Percentiles rank a stretch among this genome's conserved stretches.
phyloP scores from a whole-genome alignment of 2,888 invertebrate species.

The Erebia aethiops region DNA sequence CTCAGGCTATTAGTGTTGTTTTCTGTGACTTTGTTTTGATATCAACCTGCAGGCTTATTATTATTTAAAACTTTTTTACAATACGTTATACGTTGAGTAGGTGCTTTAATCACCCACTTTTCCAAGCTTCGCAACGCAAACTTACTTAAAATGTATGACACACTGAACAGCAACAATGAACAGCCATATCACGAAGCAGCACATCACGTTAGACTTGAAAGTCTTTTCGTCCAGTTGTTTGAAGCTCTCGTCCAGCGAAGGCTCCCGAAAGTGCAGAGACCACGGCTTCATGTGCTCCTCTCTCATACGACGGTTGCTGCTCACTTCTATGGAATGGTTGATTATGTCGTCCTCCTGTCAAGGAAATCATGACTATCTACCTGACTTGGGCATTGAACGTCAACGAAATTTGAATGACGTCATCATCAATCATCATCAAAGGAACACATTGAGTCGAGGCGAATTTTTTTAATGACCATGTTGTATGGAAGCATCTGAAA shows the following conservation, averaged over 20 bases:
- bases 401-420: too few species aligned
- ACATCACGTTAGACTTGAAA: conserved; percentile 97
- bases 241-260: conserved; percentile 92
- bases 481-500: too few species aligned
- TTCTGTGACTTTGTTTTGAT: too few species aligned
- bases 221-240: conserved; percentile 93
- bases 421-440: too few species aligned
- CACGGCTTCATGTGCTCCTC: conserved; percentile 93
- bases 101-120: neutral
- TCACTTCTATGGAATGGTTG: conserved; percentile 93
- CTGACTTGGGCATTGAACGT: neutral
- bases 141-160: conserved; percentile 88
- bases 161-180: conserved; percentile 92
- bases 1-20: too few species aligned
- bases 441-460: too few species aligned
- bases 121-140: neutral
- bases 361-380: neutral
- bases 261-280: conserved; percentile 93
- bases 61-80: too few species aligned
- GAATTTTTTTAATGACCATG: too few species aligned
- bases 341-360: conserved; percentile 89
- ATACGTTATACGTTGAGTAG: too few species aligned
- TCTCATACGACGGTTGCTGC: conserved; percentile 94
- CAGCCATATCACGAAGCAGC: conserved; percentile 95
- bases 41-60: too few species aligned